Conservation (phyloP, 1,140 invertebrate genomes). For the Cephus cinctus region DNA sequence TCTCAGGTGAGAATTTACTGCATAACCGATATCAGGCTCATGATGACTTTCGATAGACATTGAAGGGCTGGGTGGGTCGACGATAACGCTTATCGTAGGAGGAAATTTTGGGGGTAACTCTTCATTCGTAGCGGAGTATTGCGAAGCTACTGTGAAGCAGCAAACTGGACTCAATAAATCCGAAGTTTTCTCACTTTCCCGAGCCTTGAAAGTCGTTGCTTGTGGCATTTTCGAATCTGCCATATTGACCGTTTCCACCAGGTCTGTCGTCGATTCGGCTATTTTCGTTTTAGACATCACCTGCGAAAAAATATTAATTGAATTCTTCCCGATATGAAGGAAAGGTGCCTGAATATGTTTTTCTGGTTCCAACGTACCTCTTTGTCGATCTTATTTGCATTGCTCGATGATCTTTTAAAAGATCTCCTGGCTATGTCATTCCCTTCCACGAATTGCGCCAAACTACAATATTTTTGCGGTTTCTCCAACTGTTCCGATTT, state of each 20-base stretch:
- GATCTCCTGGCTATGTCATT: slow-evolving; percentile 77
- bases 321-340: slow-evolving; percentile 2
- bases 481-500: slow-evolving; percentile 43
- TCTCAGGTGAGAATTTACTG: slow-evolving; percentile 32
- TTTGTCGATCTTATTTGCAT: slow-evolving; percentile 17
- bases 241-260: not conserved
- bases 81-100: slow-evolving; percentile 46
- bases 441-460: slow-evolving; percentile 76
- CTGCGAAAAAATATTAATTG: slow-evolving; percentile 1
- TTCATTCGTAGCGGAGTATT: slow-evolving; percentile 28
- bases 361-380: slow-evolving; percentile 15
- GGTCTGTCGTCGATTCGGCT: not conserved
- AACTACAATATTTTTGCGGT: slow-evolving; percentile 68
- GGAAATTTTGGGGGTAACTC: slow-evolving; percentile 38
- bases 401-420: slow-evolving; percentile 57
- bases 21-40: slow-evolving; percentile 26
- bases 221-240: not conserved
- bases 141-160: slow-evolving; percentile 38
- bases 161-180: slow-evolving; percentile 41
- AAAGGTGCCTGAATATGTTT: not conserved
- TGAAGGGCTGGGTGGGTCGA: slow-evolving; percentile 53
- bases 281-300: not conserved
- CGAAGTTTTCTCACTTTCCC: slow-evolving; percentile 22
- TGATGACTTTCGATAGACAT: slow-evolving; percentile 49
- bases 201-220: slow-evolving; percentile 5